These are phyloP conservation scores for Grammomys dolichurus DNA, from an alignment of 2,113 vertebrate genomes.

Conservation along the genomic window DNA sequence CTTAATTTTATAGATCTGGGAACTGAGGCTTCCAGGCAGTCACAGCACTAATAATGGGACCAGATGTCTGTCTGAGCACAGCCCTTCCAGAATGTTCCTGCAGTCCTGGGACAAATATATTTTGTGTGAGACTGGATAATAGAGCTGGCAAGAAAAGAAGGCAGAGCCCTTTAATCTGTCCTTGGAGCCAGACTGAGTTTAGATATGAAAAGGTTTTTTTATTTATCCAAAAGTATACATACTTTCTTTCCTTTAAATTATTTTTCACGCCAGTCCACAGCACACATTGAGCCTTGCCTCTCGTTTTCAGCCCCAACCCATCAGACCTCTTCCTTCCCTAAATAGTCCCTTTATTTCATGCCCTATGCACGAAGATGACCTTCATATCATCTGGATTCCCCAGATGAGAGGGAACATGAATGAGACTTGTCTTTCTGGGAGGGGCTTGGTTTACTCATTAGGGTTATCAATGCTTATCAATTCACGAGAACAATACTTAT, in stretches of 20 bases:
- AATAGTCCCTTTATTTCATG: background rate
- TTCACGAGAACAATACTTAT: background rate
- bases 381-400: background rate
- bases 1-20: constrained; percentile 20
- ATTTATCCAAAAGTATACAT: background rate
- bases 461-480: background rate
- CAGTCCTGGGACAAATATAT: background rate
- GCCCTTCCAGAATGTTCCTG: background rate
- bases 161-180: background rate
- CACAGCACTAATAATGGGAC: background rate
- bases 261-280: background rate
- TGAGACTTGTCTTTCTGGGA: background rate
- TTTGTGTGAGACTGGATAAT: background rate
- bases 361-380: background rate
- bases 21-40: background rate
- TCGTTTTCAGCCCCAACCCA: background rate
- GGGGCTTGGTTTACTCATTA: background rate
- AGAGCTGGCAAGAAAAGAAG: background rate
- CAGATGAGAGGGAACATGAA: background rate
- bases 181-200: background rate
- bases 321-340: background rate
- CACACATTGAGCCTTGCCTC: background rate
- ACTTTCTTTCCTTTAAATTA: background rate
- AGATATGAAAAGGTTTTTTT: background rate
- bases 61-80: background rate